These are phyloP conservation scores for Colletes latitarsis DNA, from an alignment of 1,140 invertebrate genomes.

Conservation along the genomic window DNA sequence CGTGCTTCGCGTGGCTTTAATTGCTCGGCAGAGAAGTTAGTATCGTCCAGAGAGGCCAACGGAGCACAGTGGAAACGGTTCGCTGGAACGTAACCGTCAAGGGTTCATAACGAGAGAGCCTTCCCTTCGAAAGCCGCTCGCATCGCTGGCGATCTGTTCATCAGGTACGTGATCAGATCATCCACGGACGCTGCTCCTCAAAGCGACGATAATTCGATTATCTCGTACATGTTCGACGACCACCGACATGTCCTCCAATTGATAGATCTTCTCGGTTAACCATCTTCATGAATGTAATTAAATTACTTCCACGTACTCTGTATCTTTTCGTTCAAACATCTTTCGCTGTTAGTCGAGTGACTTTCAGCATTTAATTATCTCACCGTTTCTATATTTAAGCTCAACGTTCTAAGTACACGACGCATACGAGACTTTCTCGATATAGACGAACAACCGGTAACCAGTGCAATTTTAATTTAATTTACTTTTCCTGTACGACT, in stretches of 20 bases:
- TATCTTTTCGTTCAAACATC: too few species aligned
- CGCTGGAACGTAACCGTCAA: conserved; percentile 62
- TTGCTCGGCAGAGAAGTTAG: conserved; percentile 43
- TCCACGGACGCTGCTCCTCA: conserved; percentile 80
- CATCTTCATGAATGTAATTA: conserved; percentile 44
- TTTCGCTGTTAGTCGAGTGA: neutral
- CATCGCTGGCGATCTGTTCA: conserved; percentile 78
- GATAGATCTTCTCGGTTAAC: conserved; percentile 48
- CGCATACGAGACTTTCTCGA: too few species aligned
- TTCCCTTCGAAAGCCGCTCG: conserved; percentile 77
- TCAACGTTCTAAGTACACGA: too few species aligned
- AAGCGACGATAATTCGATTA: conserved; percentile 82
- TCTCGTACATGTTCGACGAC: conserved; percentile 77
- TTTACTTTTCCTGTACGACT: neutral
- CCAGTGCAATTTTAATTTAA: too few species aligned
- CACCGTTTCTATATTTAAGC: too few species aligned
- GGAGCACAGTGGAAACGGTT: conserved; percentile 61
- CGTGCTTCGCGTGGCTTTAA: conserved; percentile 45
- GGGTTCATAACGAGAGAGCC: conserved; percentile 68
- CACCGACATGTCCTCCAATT: conserved; percentile 73
- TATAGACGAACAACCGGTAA: too few species aligned
- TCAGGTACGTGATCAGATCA: conserved; percentile 80
- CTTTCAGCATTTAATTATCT: neutral
- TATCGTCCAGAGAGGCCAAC: conserved; percentile 49
- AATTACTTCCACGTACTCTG: conserved; percentile 19